These are phyloP conservation scores for Sphaerophoria rueppellii DNA, from an alignment of 2,888 invertebrate species.

Conservation along the genomic window DNA sequence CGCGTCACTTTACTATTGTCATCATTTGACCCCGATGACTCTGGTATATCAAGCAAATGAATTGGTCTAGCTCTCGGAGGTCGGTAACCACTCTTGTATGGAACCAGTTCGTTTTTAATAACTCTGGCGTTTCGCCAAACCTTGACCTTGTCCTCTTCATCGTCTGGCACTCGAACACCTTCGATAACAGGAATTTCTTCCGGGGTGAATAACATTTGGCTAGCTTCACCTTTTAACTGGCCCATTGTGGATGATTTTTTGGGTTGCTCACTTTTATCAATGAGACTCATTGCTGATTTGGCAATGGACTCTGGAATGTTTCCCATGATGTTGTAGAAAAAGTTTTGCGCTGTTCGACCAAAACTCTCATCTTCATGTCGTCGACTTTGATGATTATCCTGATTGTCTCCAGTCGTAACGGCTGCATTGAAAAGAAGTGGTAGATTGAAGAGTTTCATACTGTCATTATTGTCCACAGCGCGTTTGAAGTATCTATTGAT, in stretches of 20 bases:
- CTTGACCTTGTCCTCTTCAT: constrained; percentile 89
- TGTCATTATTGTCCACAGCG: constrained; percentile 57
- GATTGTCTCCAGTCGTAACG: constrained; percentile 39
- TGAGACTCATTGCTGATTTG: constrained; percentile 56
- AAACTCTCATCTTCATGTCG: constrained; percentile 22
- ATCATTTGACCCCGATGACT: background rate
- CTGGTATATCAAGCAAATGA: constrained; percentile 53
- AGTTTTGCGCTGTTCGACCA: constrained; percentile 41
- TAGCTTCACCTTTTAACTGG: constrained; percentile 11
- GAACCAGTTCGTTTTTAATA: constrained; percentile 91
- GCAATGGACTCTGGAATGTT: constrained; percentile 65
- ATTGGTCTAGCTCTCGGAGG: constrained; percentile 83
- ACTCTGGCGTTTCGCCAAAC: constrained; percentile 95
- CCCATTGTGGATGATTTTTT: constrained; percentile 26
- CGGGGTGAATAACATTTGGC: constrained; percentile 36
- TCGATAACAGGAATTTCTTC: constrained; percentile 90
- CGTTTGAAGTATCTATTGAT: constrained; percentile 62
- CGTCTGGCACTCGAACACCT: constrained; percentile 90
- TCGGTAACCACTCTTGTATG: constrained; percentile 88
- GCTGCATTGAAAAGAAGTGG: constrained; percentile 60
- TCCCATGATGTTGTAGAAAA: constrained; percentile 69
- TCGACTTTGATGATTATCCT: constrained; percentile 10
- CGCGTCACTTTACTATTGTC: constrained; percentile 28
- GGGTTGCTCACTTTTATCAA: constrained; percentile 43
- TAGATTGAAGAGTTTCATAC: constrained; percentile 58